Evolutionary conservation across 2,113 vertebrate species (phyloP), one percentile per base, ranked within the genome.

Genomic region (Anas platyrhynchos): DNA sequence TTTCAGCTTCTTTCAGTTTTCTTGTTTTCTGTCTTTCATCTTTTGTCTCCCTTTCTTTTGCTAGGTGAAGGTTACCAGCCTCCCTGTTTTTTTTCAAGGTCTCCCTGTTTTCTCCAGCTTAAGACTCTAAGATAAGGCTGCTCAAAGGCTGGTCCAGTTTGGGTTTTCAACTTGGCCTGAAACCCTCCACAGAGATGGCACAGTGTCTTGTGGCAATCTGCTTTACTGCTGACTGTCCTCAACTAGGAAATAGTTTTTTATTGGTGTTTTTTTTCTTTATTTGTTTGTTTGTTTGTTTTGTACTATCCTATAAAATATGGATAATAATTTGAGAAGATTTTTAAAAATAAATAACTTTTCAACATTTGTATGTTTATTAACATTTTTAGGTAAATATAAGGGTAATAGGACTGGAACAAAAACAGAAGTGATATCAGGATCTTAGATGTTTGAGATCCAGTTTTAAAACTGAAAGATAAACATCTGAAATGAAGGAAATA

Each of bases 41-140:
- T 23, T 22, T 50, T 50, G 23, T 50, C 48, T 50, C 11, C 48
- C 48, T 50, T 23, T 22, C 48, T 50, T 25, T 50, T 50, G 12
- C 48, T 50, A 50, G 48, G 11, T 25, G 46, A 48, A 48, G 46
- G 46, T 48, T 48, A 50, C 22, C 48, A 50, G 22, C 23, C 48
- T 50, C 21, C 22, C 48, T 23, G 44, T 46, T 22, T 25, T 50
- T 21, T 23, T 50, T 50, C 22, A 50, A 50, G 12, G 48, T 50
- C 22, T 50, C 22, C 20, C 20, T 22, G 22, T 50, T 50, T 50
- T 50, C 48, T 50, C 12, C 48, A 50, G 48, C 48, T 50, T 50
- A 50, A 50, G 48, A 50, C 4, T 25, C 46, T 48, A 22, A 48
- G 36, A 63, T 0, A 0, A 62, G 36, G 5, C 6, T 34, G 2